phyloP scores from a whole-genome alignment of 2,797 vertebrate species.

The Synaphobranchus kaupii region DNA sequence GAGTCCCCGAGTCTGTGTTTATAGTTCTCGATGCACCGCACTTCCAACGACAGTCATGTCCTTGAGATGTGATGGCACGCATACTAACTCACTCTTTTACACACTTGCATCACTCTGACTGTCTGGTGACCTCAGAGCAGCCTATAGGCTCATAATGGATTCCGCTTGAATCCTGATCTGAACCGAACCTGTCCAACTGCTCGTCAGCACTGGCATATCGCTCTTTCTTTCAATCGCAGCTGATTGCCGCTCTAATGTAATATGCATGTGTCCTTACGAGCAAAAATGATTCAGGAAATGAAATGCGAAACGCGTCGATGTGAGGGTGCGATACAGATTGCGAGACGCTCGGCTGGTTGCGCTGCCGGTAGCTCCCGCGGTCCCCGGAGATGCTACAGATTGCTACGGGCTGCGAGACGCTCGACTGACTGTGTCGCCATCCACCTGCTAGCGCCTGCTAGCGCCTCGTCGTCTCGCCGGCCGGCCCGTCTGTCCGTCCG shows the following conservation, averaged over 20 bases:
- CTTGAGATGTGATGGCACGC: conserved; percentile 34
- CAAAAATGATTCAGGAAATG: neutral
- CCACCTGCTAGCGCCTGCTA: neutral
- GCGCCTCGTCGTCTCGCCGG: neutral
- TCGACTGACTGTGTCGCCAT: neutral
- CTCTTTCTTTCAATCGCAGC: conserved; percentile 11
- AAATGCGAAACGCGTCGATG: neutral
- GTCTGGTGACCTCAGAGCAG: neutral
- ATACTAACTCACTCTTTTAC: conserved; percentile 32
- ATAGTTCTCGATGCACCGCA: neutral
- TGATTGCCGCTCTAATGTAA: conserved; percentile 7
- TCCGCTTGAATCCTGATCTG: neutral
- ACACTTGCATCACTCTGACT: conserved; percentile 13
- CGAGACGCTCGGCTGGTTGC: neutral
- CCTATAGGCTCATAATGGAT: conserved; percentile 14
- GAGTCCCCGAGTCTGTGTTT: neutral
- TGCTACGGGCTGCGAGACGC: no score
- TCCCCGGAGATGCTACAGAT: neutral
- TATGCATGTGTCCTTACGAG: neutral
- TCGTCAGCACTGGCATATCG: neutral
- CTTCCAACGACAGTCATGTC: conserved; percentile 17
- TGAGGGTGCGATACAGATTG: neutral
- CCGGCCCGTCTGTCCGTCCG: neutral
- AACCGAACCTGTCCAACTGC: neutral
- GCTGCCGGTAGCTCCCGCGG: neutral